phyloP scores from a whole-genome alignment of 1,140 invertebrate genomes.

The Drosophila sucinea region DNA sequence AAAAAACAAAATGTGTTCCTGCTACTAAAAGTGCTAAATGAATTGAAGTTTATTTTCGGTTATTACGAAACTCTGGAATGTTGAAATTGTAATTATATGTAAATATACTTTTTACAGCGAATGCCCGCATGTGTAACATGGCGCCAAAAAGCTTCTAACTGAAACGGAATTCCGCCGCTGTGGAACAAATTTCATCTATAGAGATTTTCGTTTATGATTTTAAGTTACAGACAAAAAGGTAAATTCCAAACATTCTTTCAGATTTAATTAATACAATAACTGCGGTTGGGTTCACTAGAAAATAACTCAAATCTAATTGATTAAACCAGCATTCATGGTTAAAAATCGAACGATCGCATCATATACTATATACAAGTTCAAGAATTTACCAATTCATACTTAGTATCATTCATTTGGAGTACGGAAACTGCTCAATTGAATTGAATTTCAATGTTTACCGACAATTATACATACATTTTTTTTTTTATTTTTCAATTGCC shows the following conservation, averaged over 20 bases:
- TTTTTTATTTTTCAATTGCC: constrained; percentile 8
- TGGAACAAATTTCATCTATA: too few species aligned
- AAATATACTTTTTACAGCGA: neutral
- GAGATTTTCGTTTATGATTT: too few species aligned
- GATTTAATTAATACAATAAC: too few species aligned
- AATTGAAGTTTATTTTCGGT: neutral
- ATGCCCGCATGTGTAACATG: neutral
- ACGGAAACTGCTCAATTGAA: neutral
- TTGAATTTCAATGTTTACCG: neutral
- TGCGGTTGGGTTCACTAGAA: too few species aligned
- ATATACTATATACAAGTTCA: neutral
- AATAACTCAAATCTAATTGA: too few species aligned
- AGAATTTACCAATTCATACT: neutral
- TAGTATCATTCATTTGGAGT: neutral
- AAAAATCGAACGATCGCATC: neutral
- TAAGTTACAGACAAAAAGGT: too few species aligned
- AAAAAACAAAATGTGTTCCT: neutral
- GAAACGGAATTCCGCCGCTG: neutral
- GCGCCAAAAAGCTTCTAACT: neutral
- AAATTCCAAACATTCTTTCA: too few species aligned
- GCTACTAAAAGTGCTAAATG: neutral
- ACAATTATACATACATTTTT: neutral
- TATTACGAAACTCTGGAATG: neutral
- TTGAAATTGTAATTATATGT: constrained; percentile 1
- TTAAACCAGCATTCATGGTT: neutral